These are phyloP conservation scores for Sebastolobus altivelis DNA, from an alignment of 2,797 vertebrate species.

Conservation along the genomic window DNA sequence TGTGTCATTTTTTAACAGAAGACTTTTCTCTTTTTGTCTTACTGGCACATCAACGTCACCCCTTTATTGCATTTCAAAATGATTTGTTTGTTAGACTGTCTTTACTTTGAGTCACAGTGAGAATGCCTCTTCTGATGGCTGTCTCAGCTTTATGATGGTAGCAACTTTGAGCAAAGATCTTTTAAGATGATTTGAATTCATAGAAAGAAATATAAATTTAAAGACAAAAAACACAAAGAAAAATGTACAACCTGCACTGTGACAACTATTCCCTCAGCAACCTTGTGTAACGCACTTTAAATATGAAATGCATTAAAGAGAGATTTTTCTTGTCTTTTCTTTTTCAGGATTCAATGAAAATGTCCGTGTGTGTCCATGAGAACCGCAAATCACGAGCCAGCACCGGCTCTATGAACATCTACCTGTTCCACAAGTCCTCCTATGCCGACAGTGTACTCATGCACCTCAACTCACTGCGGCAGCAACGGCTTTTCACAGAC, in stretches of 20 bases:
- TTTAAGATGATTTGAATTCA: neutral
- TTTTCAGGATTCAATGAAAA: conserved; percentile 94
- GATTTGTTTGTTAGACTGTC: neutral
- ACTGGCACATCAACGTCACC: neutral
- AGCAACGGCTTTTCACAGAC: conserved; percentile 96
- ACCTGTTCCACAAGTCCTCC: conserved; percentile 98
- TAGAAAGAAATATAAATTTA: neutral
- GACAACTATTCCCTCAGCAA: neutral
- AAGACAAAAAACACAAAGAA: neutral
- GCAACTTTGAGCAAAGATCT: neutral
- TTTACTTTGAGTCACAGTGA: neutral
- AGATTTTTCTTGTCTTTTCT: conserved; percentile 35
- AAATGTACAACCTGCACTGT: neutral
- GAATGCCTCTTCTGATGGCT: neutral
- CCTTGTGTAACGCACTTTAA: neutral
- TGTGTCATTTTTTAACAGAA: neutral
- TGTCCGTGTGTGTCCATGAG: conserved; percentile 99
- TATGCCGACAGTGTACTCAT: conserved; percentile 98
- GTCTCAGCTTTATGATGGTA: conserved; percentile 5
- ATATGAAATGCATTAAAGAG: conserved; percentile 12
- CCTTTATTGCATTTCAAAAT: conserved; percentile 14
- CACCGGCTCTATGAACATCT: conserved; percentile 98
- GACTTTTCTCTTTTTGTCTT: neutral
- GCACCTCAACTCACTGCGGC: conserved; percentile 94
- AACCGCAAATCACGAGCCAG: conserved; percentile 98